Evolutionary conservation across 2,113 vertebrate genomes (phyloP).

Genomic region (Notothenia coriiceps): DNA sequence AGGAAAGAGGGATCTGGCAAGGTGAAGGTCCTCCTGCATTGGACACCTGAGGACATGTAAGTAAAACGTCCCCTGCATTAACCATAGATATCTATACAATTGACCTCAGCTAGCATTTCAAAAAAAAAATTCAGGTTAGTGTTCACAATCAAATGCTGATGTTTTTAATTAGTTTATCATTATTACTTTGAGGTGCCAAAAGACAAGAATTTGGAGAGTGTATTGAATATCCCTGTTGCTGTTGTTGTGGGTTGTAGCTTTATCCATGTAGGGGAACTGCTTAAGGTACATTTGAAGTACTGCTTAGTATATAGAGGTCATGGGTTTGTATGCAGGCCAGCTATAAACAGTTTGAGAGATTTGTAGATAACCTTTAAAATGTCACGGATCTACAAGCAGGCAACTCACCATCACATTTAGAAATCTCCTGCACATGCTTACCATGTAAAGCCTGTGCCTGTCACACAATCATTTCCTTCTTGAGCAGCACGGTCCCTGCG

Average conservation of each 20-base stretch:
- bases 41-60: slow-evolving; percentile 83
- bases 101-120: neutral
- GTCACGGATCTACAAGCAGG: neutral
- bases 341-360: slow-evolving; percentile 1
- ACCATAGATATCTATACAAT: neutral
- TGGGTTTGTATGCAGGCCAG: neutral
- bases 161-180: neutral
- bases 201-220: neutral
- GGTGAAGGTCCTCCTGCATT: slow-evolving; percentile 81
- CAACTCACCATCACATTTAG: neutral
- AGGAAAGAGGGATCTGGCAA: slow-evolving; percentile 82
- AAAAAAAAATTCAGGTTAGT: neutral
- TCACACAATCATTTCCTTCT: slow-evolving; percentile 51
- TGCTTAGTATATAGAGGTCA: neutral
- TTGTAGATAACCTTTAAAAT: slow-evolving; percentile 15
- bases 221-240: neutral
- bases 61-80: slow-evolving; percentile 19
- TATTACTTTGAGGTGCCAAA: neutral
- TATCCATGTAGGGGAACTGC: neutral
- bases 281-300: neutral
- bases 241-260: neutral
- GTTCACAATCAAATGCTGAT: neutral
- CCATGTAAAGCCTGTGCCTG: slow-evolving; percentile 16
- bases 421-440: slow-evolving; percentile 16
- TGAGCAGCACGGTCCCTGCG: slow-evolving; percentile 10